phyloP scores from a whole-genome alignment of 2,797 vertebrate species.

The Denticeps clupeoides region DNA sequence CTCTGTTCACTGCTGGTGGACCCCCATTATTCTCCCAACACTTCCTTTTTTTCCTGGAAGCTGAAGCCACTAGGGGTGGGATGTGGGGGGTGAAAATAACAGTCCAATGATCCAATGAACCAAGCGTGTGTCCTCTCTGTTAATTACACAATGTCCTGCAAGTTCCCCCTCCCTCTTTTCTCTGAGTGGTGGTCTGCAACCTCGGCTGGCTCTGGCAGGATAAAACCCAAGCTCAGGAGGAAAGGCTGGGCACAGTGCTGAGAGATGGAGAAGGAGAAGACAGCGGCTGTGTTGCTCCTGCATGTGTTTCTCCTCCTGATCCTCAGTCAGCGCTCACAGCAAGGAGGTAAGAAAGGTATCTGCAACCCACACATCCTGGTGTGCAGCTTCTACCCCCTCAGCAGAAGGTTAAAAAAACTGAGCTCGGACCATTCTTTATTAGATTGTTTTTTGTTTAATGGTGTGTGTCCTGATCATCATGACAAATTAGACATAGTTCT shows the following conservation, averaged over 20 bases:
- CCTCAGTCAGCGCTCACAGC: constrained; percentile 70
- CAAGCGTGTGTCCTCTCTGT: constrained; percentile 22
- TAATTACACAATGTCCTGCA: constrained; percentile 25
- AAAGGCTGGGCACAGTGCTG: constrained; percentile 74
- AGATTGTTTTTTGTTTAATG: too few relatives aligned
- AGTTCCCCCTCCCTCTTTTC: constrained; percentile 10
- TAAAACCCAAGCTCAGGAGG: constrained; percentile 75
- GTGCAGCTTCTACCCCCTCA: constrained; percentile 1
- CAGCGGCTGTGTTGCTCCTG: constrained; percentile 62
- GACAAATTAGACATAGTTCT: too few relatives aligned
- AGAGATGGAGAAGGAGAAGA: constrained; percentile 77
- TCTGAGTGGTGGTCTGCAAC: too few relatives aligned
- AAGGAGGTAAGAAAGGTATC: constrained; percentile 76
- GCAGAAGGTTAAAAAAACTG: constrained; percentile 10
- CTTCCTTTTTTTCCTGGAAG: constrained; percentile 19
- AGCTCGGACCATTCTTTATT: too few relatives aligned
- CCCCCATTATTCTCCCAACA: constrained; percentile 11
- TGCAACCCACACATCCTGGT: not conserved
- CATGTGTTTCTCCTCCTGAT: constrained; percentile 70
- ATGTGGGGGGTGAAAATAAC: constrained; percentile 12
- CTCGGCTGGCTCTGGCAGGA: constrained; percentile 75
- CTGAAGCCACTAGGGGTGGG: constrained; percentile 13
- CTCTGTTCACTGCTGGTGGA: too few relatives aligned
- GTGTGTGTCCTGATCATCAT: too few relatives aligned
- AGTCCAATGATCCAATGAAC: constrained; percentile 6